phyloP scores from a whole-genome alignment of 2,113 vertebrate species.

The Onychorhynchus coronatus region DNA sequence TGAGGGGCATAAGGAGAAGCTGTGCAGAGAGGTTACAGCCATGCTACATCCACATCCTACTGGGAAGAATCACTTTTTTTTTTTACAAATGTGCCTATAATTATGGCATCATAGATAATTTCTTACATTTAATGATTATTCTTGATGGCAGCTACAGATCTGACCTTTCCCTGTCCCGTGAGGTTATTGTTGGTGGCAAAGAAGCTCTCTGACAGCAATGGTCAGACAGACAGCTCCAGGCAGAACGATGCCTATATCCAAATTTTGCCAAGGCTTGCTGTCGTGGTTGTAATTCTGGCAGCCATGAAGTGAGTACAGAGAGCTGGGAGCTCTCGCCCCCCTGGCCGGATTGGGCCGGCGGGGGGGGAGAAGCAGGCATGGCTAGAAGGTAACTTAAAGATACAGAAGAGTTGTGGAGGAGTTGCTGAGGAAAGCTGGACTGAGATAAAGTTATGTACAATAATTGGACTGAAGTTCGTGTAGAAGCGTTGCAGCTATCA shows the following conservation, averaged over 20 bases:
- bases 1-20: background rate
- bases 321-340: no score
- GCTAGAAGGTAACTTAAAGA: no score
- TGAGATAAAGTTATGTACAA: no score
- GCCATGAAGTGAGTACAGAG: no score
- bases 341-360: no score
- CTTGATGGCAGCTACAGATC: background rate
- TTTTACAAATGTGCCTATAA: background rate
- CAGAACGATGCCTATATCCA: accelerated
- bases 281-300: no score
- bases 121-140: accelerated
- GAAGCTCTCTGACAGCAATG: background rate
- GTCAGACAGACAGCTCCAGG: accelerated
- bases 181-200: background rate
- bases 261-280: background rate
- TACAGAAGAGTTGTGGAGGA: no score
- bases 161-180: accelerated
- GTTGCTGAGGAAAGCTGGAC: no score
- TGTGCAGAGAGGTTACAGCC: background rate
- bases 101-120: background rate
- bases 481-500: no score
- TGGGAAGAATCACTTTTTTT: no score
- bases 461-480: no score
- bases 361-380: no score
- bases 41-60: background rate